These are phyloP conservation scores for Argentina silus DNA, from an alignment of 2,797 vertebrate genomes.

Conservation along the genomic window DNA sequence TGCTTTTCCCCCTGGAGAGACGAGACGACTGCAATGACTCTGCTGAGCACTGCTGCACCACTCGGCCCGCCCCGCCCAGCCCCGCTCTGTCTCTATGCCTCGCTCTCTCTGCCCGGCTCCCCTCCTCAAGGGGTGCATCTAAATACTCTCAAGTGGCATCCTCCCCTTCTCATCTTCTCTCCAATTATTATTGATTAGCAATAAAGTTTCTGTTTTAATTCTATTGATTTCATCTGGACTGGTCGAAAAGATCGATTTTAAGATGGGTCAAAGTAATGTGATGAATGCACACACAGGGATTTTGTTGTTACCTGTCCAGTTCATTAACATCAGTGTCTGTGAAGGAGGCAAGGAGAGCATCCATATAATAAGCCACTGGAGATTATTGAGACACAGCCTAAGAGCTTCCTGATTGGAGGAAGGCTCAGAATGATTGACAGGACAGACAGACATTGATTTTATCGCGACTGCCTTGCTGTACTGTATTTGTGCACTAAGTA, in stretches of 20 bases:
- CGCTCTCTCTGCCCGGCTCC: not conserved
- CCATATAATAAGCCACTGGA: not conserved
- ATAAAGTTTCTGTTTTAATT: constrained; percentile 25
- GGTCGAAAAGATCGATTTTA: constrained; percentile 17
- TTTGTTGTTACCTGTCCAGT: constrained; percentile 14
- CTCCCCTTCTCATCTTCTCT: constrained; percentile 21
- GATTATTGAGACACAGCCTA: constrained; percentile 22
- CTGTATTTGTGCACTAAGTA: constrained; percentile 78
- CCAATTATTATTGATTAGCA: constrained; percentile 38
- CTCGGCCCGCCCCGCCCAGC: constrained; percentile 25
- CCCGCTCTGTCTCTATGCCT: not conserved
- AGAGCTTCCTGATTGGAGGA: constrained; percentile 38
- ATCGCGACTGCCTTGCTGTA: constrained; percentile 54
- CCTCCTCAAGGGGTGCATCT: not conserved
- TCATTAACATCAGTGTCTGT: not conserved
- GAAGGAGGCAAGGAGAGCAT: constrained; percentile 11
- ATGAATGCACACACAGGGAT: constrained; percentile 15
- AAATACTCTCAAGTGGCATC: not conserved
- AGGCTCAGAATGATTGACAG: not conserved
- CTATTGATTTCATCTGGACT: constrained; percentile 12
- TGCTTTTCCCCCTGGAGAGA: not conserved
- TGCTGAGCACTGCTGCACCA: constrained; percentile 56
- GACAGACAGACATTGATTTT: constrained; percentile 18
- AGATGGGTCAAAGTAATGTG: not conserved
- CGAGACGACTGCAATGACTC: constrained; percentile 56